These are phyloP conservation scores for Deroplatys truncata DNA, from an alignment of 2,888 invertebrate genomes.

Conservation along the genomic window DNA sequence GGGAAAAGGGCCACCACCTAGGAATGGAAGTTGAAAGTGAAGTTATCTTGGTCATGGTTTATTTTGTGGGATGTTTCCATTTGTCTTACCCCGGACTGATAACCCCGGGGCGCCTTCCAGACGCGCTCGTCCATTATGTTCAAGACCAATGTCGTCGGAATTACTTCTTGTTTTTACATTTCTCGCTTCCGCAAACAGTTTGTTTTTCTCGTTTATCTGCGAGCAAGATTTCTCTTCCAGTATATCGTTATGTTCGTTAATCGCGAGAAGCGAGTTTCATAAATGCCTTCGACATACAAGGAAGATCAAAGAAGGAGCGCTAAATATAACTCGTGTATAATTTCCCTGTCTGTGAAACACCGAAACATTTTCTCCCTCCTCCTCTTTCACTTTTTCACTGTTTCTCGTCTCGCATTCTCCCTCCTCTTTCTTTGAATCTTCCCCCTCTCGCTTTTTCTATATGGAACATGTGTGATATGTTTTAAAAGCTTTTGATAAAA, in stretches of 20 bases:
- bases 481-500: too few relatives aligned
- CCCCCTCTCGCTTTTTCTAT: too few relatives aligned
- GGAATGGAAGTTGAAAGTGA: background rate
- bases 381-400: too few relatives aligned
- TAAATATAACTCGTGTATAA: too few relatives aligned
- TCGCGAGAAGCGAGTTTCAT: background rate
- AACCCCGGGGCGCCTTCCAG: background rate
- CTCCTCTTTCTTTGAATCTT: too few relatives aligned
- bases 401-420: too few relatives aligned
- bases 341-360: too few relatives aligned
- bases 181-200: background rate
- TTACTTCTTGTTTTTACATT: background rate
- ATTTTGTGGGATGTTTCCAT: background rate
- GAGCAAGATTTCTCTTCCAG: background rate
- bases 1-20: background rate
- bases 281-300: background rate
- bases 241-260: background rate
- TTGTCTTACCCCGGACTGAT: background rate
- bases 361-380: too few relatives aligned
- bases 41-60: background rate
- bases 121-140: background rate
- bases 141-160: background rate
- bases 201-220: background rate
- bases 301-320: too few relatives aligned
- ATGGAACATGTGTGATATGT: too few relatives aligned